Conservation (phyloP, 1,140 invertebrate genomes). For the Cepaea nemoralis region DNA sequence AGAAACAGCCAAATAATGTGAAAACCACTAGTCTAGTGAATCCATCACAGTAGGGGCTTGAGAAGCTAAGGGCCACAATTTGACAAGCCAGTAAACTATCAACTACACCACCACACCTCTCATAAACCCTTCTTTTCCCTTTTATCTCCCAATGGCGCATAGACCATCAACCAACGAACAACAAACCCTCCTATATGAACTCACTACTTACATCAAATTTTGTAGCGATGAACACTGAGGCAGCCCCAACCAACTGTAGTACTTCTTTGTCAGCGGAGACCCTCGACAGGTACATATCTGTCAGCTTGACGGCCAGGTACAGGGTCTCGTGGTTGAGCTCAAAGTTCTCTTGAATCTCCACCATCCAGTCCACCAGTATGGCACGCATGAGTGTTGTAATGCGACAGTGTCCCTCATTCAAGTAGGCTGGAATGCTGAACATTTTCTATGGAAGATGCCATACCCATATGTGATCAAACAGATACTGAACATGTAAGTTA, state of each 20-base stretch:
- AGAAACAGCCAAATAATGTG: too few relatives aligned
- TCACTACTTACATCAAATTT: slow-evolving; percentile 94
- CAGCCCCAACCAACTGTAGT: slow-evolving; percentile 91
- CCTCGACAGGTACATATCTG: slow-evolving; percentile 88
- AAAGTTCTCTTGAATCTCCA: slow-evolving; percentile 95
- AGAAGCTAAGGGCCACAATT: too few relatives aligned
- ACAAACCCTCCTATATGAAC: too few relatives aligned
- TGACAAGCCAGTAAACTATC: too few relatives aligned
- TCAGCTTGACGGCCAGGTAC: slow-evolving; percentile 94
- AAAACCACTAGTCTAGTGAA: too few relatives aligned
- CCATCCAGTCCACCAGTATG: slow-evolving; percentile 97
- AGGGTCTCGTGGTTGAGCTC: slow-evolving; percentile 98
- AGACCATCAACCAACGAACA: too few relatives aligned
- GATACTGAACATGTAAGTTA: background rate
- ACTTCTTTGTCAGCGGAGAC: slow-evolving; percentile 72
- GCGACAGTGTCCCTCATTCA: slow-evolving; percentile 80
- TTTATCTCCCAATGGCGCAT: too few relatives aligned
- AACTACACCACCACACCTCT: too few relatives aligned
- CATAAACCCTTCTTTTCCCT: too few relatives aligned
- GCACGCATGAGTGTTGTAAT: slow-evolving; percentile 87
- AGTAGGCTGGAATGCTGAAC: slow-evolving; percentile 85
- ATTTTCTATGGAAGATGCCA: slow-evolving; percentile 1
- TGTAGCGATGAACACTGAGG: slow-evolving; percentile 91
- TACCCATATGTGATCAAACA: background rate
- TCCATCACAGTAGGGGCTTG: too few relatives aligned